Evolutionary conservation across 2,113 vertebrate species (phyloP), one percentile per base, ranked within the genome.

Genomic region (Scomber japonicus): DNA sequence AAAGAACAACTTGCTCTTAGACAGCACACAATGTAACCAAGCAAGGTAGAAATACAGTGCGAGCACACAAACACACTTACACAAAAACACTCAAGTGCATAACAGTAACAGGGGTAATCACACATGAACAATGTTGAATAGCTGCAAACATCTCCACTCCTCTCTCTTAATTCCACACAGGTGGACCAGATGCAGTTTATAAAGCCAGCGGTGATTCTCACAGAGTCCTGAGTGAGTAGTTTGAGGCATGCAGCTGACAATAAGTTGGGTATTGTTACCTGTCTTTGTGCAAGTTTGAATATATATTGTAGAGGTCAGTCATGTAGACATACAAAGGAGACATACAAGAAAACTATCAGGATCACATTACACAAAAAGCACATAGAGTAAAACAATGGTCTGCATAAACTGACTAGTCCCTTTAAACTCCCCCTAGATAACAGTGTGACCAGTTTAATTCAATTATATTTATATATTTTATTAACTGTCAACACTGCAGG

Each of bases 91-190:
- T 80, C 65, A 51, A 53, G 75, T 71, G 82, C 46, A 75, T 67
- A 44, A 71, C 30, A 59, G 51, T 66, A 84, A 88, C 64, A 65
- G 65, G 59, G 63, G 48, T 87, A 75, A 87, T 87, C 61, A 61
- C 61, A 77, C 45, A 76, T 64, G 63, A 80, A 69, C 71, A 74
- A 62, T 49, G 63, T 57, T 62, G 66, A 81, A 72, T 48, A 50
- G 62, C 27, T 6, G 45, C 45, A 88, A 76, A 92, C 40, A 73
- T 80, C 82, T 88, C 69, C 61, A 79, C 71, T 85, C 30, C 21
- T 51, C n/a, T 65, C 11, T 46, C 62, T 80, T 86, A 82, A 83
- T 89, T 90, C 90, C 50, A 75, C 78, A 87, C 73, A 83, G 81
- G 75, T 79, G 84, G 24, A 84, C 54, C 59, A 84, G 67, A 71